These are phyloP conservation scores for Isotomurus palustris DNA, from an alignment of 2,888 invertebrate genomes.

Conservation along the genomic window DNA sequence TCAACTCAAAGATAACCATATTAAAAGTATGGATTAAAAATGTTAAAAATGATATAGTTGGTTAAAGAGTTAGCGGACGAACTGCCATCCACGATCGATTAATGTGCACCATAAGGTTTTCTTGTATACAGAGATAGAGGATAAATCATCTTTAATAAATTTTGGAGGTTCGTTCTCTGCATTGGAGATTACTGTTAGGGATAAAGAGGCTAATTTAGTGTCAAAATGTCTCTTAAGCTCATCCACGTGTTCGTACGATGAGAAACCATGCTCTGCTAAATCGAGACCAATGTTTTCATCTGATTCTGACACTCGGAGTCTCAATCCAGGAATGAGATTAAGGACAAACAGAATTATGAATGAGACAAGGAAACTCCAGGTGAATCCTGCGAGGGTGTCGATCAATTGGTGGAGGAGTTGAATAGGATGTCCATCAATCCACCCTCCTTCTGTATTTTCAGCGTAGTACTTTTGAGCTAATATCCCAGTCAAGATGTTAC, in stretches of 20 bases:
- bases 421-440: conserved; percentile 38
- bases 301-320: conserved; percentile 21
- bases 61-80: no score
- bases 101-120: no score
- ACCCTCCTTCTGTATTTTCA: conserved; percentile 29
- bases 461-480: conserved; percentile 39
- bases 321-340: conserved; percentile 37
- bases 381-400: conserved; percentile 29
- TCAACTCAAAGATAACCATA: no score
- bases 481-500: conserved; percentile 39
- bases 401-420: conserved; percentile 24
- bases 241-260: conserved; percentile 31
- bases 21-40: no score
- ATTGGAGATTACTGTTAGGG: no score
- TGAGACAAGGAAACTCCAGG: conserved; percentile 36
- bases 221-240: no score
- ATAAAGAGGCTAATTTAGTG: no score
- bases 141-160: no score
- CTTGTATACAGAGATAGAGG: no score
- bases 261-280: conserved; percentile 28
- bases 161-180: no score
- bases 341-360: conserved; percentile 30
- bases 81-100: no score
- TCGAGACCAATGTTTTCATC: conserved; percentile 34
- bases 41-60: no score